Base-by-base conservation (phyloP, 92 coral and sea anemone species). In the Umimayanthus chanpuru region DNA sequence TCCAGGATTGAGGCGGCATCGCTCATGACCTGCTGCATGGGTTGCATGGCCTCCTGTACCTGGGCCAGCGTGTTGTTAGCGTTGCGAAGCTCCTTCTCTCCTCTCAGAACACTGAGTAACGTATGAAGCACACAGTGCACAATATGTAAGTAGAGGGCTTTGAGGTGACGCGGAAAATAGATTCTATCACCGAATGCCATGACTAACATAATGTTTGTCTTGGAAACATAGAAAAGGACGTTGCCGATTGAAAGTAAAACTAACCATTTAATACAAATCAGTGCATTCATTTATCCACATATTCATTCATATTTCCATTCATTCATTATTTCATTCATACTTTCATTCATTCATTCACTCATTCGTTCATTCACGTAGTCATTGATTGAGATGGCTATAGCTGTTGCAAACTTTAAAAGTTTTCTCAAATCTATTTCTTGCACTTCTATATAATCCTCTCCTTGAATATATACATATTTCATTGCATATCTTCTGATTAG, bases 21-120 rank as follows among this genome's bases (percentile, higher is more conserved):
- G 66, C 87, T 82, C 98, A 95, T 95, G 14, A 94, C 98, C 55
- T 93, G 93, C 68, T 95, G 98, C 98, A 95, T 93, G 23, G 98
- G 98, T 41, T 91, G 91, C 94, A 95, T 88, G 10, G 89, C 98
- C 68, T 95, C 98, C 55, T 88, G 93, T 12, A 95, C 92, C 86
- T 95, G 87, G 41, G 98, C 96, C 85, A 95, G 88, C 6, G 98
- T 95, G 85, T 93, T 95, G 94, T 95, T 94, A 9, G 98, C 94
- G 81, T 89, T 95, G 39, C 88, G 86, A 71, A 95, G 93, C 72
- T 93, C 89, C 78, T 95, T 95, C 81, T 95, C 98, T 23, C 92
- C 92, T 2, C 93, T 90, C 32, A 91, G 88, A 11, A 95, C 91
- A 29, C 87, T 83, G 75, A 8, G 38, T 25, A 18, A 29, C 4